A percentile compares a stretch with the other conserved stretches of the same genome.
Conservation (phyloP, 2,888 invertebrate species). For the Epirrita christyi region DNA sequence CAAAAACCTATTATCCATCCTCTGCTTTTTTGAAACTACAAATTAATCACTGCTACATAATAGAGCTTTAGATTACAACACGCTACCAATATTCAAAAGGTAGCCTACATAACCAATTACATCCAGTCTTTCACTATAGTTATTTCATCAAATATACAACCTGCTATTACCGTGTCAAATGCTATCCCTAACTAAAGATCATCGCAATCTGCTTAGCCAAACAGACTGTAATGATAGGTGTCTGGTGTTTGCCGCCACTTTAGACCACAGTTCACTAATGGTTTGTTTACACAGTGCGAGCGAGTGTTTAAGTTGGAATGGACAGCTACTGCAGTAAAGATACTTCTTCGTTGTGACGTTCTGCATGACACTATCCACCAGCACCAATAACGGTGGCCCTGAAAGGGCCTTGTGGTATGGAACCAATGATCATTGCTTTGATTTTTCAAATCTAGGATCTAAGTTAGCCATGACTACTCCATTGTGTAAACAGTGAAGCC, state of each 20-base stretch:
- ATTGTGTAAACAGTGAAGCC: no score
- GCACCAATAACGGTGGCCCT: no score
- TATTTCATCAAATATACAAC: constrained; percentile 20
- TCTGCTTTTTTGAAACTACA: no score
- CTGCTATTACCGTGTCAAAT: constrained; percentile 21
- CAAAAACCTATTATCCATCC: no score
- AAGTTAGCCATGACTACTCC: no score
- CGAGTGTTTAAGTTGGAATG: neutral
- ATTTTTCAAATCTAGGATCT: no score
- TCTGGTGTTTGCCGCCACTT: constrained; percentile 26
- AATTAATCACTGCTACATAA: no score
- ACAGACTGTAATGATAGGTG: constrained; percentile 37
- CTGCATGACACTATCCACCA: no score
- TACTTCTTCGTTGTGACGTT: neutral
- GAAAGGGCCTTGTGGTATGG: no score
- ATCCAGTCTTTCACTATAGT: constrained; percentile 13
- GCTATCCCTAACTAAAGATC: constrained; percentile 11
- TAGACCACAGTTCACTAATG: constrained; percentile 6
- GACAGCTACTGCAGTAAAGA: neutral
- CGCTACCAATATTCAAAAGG: constrained; percentile 17
- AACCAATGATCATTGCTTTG: no score
- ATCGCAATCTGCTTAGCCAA: constrained; percentile 24
- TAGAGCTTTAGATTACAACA: constrained; percentile 12
- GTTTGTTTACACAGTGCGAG: constrained; percentile 1
- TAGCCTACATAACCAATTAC: constrained; percentile 12